These are phyloP conservation scores for Psix sp. DNA, from an alignment of 1,140 invertebrate genomes.

Conservation along the genomic window DNA sequence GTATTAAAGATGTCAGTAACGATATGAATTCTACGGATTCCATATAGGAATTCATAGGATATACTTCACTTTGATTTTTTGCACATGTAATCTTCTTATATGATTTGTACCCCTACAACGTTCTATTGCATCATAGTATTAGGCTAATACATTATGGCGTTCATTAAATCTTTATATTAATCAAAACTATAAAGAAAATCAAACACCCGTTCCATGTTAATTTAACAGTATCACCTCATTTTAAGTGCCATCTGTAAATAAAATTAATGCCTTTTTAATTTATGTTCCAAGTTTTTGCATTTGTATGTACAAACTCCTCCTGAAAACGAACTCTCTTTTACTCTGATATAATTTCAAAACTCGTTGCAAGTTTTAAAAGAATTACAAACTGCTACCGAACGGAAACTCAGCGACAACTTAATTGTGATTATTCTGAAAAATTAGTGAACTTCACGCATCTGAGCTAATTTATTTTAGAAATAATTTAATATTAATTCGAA, in stretches of 20 bases:
- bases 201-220: conserved; percentile 15
- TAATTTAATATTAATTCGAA: too few species aligned
- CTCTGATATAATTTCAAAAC: conserved; percentile 22
- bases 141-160: conserved; percentile 44
- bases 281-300: conserved; percentile 34
- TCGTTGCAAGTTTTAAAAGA: conserved; percentile 21
- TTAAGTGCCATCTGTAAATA: conserved; percentile 39
- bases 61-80: conserved; percentile 61
- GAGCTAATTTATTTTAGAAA: too few species aligned
- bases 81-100: conserved; percentile 64
- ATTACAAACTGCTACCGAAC: conserved; percentile 38
- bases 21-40: conserved; percentile 37
- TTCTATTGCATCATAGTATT: conserved; percentile 37
- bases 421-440: conserved; percentile 19
- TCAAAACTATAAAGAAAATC: conserved; percentile 18
- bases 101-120: conserved; percentile 56
- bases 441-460: conserved; percentile 1
- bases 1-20: conserved; percentile 41
- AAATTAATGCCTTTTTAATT: conserved; percentile 39
- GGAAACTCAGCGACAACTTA: conserved; percentile 13
- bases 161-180: conserved; percentile 27
- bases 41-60: conserved; percentile 8
- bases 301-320: conserved; percentile 22
- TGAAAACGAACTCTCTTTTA: conserved; percentile 8
- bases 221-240: conserved; percentile 19